Conservation (phyloP, 2,113 vertebrate species). For the Aleadryas rufinucha region DNA sequence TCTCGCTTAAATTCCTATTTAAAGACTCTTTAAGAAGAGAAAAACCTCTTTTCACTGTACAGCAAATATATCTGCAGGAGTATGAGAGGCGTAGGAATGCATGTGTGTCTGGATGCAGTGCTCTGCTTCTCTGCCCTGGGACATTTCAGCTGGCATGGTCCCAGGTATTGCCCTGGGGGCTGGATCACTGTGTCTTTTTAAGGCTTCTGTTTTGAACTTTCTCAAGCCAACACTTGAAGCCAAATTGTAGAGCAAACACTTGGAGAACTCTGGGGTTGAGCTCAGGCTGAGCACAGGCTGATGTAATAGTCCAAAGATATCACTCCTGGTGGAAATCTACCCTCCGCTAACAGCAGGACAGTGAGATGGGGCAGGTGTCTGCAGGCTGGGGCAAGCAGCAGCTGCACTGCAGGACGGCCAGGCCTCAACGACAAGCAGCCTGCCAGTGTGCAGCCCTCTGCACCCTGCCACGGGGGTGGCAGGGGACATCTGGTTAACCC, state of each 20-base stretch:
- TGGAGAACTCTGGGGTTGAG: conserved; percentile 33
- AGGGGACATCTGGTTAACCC: background rate
- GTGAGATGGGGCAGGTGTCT: background rate
- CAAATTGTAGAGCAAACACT: conserved; percentile 6
- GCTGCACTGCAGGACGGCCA: background rate
- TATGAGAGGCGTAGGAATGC: rapidly evolving
- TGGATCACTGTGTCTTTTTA: conserved; percentile 26
- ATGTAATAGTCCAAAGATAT: conserved; percentile 72
- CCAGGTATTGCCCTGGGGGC: background rate
- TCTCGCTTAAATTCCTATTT: background rate
- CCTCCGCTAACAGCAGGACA: background rate
- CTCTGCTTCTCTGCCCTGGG: background rate
- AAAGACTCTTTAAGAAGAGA: background rate
- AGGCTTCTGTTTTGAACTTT: conserved; percentile 45
- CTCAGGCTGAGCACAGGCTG: conserved; percentile 32
- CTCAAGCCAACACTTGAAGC: background rate
- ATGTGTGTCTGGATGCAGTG: background rate
- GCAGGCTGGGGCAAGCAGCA: background rate
- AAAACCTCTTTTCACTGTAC: background rate
- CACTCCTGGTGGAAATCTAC: background rate
- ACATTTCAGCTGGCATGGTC: background rate
- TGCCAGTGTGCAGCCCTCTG: rapidly evolving
- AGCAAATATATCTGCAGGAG: background rate
- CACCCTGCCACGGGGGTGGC: background rate
- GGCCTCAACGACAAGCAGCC: background rate